Evolutionary conservation across 2,797 vertebrate genomes (phyloP).

Genomic region (Notamacropus eugenii): DNA sequence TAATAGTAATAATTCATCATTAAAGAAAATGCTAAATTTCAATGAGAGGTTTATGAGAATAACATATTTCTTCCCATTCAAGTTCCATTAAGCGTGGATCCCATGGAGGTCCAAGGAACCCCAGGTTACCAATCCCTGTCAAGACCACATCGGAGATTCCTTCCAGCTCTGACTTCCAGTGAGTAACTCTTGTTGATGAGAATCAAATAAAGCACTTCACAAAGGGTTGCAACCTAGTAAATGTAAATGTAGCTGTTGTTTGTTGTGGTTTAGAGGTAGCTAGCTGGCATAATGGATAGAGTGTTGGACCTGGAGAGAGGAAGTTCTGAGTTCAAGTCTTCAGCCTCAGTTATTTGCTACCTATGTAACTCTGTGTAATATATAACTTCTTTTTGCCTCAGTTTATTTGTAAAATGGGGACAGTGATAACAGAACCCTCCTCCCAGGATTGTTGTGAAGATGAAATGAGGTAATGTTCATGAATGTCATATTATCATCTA

Average conservation of each 20-base stretch:
- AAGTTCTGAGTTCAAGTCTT: not conserved
- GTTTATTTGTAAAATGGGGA: not conserved
- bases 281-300: not conserved
- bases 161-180: not conserved
- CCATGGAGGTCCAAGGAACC: not conserved
- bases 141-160: not conserved
- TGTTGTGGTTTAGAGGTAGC: not conserved
- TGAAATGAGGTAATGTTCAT: not conserved
- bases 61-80: not conserved
- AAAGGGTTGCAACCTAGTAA: not conserved
- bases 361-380: not conserved
- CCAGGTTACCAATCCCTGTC: not conserved
- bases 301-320: not conserved
- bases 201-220: not conserved
- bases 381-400: not conserved
- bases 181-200: not conserved
- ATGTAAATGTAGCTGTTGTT: not conserved
- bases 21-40: not conserved
- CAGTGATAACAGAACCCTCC: not conserved
- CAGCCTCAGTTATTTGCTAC: not conserved
- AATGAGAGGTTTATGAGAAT: not conserved
- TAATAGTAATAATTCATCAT: too few relatives aligned
- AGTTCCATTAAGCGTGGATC: not conserved
- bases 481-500: not conserved
- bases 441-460: not conserved